These are phyloP conservation scores for Lepilemur septentrionalis DNA, from an alignment of 2,797 vertebrate species.

Conservation along the genomic window DNA sequence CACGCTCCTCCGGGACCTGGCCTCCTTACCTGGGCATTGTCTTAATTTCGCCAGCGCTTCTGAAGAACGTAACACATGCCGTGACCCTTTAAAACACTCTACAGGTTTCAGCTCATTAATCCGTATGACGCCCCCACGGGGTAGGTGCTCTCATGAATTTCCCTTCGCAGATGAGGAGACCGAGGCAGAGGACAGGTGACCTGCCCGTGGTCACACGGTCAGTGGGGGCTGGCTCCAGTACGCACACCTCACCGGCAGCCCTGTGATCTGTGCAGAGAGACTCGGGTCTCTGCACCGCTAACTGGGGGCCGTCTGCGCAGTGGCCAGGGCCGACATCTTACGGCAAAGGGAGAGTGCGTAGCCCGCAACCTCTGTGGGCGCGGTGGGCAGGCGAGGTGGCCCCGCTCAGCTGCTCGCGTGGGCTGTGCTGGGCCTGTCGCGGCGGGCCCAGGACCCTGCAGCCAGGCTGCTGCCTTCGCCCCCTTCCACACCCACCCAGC, in stretches of 20 bases:
- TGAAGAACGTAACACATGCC: accelerated
- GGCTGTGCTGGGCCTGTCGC: accelerated
- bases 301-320: accelerated
- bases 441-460: neutral
- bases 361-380: neutral
- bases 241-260: accelerated
- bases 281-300: accelerated
- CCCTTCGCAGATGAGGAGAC: neutral
- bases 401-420: accelerated
- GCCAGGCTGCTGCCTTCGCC: neutral
- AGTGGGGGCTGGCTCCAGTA: accelerated
- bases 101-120: accelerated
- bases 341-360: accelerated
- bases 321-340: accelerated
- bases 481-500: neutral
- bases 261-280: accelerated
- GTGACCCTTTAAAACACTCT: accelerated
- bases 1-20: accelerated
- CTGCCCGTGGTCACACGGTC: accelerated
- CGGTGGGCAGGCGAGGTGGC: neutral
- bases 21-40: too few species aligned
- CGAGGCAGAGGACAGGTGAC: accelerated
- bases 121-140: accelerated
- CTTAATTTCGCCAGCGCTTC: neutral
- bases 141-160: accelerated